Conservation (phyloP, 2,888 invertebrate species). For the Drosophila yooni region DNA sequence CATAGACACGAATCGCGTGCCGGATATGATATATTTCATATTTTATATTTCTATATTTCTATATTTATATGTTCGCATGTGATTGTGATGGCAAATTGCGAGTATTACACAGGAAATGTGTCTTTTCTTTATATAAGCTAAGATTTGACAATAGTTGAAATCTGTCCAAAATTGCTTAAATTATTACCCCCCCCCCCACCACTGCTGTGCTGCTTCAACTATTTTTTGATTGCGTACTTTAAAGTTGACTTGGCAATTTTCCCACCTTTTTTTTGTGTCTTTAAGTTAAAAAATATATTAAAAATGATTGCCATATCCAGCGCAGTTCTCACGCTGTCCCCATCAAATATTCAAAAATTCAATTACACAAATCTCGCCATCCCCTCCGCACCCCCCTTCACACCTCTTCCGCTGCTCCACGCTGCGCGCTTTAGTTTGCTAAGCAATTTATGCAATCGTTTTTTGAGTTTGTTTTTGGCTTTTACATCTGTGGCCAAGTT, state of each 20-base stretch:
- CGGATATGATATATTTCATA: constrained; percentile 43
- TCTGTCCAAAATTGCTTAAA: constrained; percentile 12
- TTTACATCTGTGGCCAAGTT: constrained; percentile 13
- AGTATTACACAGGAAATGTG: constrained; percentile 39
- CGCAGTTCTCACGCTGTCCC: constrained; percentile 67
- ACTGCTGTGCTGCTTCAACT: neutral
- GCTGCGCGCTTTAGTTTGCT: constrained; percentile 11
- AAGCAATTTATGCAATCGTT: constrained; percentile 71
- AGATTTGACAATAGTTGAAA: constrained; percentile 32
- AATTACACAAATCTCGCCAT: constrained; percentile 57
- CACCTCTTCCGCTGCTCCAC: neutral
- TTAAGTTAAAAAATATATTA: neutral
- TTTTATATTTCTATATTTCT: constrained; percentile 10
- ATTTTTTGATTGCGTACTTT: constrained; percentile 3
- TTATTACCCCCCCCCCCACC: constrained; percentile 1
- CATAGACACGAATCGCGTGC: constrained; percentile 48
- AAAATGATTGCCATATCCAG: constrained; percentile 37
- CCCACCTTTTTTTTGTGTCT: constrained; percentile 22
- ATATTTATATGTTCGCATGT: constrained; percentile 34
- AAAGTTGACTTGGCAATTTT: constrained; percentile 38
- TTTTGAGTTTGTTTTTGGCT: constrained; percentile 19
- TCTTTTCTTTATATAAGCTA: constrained; percentile 24
- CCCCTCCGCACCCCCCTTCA: neutral
- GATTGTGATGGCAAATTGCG: constrained; percentile 55
- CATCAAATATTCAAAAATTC: constrained; percentile 65